Evolutionary conservation across 2,888 invertebrate genomes (phyloP), one percentile per base, ranked within the genome.

Genomic region (Spisula subtruncata): DNA sequence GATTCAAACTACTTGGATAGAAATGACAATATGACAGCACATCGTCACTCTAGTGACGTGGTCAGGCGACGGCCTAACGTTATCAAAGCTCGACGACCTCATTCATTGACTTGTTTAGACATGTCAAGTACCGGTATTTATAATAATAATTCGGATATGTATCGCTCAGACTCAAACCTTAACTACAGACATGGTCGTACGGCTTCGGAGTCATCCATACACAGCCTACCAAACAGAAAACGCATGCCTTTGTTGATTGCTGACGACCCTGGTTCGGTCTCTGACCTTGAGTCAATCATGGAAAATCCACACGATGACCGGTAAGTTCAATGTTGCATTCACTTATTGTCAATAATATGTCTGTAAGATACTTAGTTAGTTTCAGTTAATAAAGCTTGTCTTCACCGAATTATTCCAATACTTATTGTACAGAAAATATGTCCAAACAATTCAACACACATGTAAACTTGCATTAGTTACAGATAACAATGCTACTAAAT

Each of bases 211-310:
- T 92, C 93, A 2, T 87, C 54, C 14, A 56, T 89, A 20, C 89
- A 83, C 46, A 83, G 32, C 48, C 54, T 60, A 18, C 84, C 82
- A 8, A 83, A 80, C 80, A 14, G 86, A 29, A 93, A 92, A 75
- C 88, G 94, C 25, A 84, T 91, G 83, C 93, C 93, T 4, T 71
- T 93, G 25, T 81, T 92, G 12, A 75, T 89, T 6, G 83, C 93
- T 14, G 95, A 95, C 46, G 95, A 95, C n/a, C 86, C 91, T 1
- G 94, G 93, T 0, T 94, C 94, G 0, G 92, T 93, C 66, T 94
- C 94, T 0, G 94, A 95, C 85, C 89, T 95, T 41, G 95, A 95
- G 85, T 94, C 94, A 5, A 95, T 95, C 29, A 82, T 94, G 82
- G 95, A 95, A 88, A 93, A 94, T 90, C 93, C 94, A 29, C 91